phyloP scores from a whole-genome alignment of 2,797 vertebrate species.

The Gallinago nigripennis region DNA sequence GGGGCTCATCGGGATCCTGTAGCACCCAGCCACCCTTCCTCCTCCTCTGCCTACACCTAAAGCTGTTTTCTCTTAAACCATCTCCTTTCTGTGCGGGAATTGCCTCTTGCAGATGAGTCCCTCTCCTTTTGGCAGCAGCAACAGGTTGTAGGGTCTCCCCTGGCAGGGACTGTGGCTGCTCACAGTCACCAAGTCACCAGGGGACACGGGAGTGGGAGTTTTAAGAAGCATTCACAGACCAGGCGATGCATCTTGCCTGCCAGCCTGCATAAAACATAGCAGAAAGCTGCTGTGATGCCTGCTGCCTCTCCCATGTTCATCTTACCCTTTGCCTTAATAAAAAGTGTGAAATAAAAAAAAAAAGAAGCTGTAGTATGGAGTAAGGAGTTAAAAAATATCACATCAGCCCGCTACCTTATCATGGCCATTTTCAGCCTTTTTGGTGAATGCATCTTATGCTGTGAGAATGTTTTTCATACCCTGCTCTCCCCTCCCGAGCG shows the following conservation, averaged over 20 bases:
- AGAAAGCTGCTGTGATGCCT: neutral
- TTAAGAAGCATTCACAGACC: accelerated
- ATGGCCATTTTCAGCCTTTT: accelerated
- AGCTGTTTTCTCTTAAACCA: neutral
- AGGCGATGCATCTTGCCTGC: neutral
- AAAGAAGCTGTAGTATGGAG: accelerated
- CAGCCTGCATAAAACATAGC: accelerated
- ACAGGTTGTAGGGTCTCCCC: neutral
- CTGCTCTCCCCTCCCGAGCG: accelerated
- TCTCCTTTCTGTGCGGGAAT: neutral
- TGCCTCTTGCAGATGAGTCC: neutral
- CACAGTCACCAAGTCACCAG: accelerated
- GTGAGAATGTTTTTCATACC: accelerated
- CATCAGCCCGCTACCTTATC: accelerated
- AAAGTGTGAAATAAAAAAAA: neutral
- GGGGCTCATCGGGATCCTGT: accelerated
- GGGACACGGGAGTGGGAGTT: accelerated
- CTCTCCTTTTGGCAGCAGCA: no score
- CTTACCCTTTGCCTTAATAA: neutral
- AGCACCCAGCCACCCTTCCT: neutral
- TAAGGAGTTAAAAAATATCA: accelerated
- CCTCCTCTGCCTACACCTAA: neutral
- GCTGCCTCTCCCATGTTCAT: neutral
- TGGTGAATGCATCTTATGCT: accelerated
- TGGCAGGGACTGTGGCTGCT: neutral